Evolutionary conservation across 2,888 invertebrate genomes (phyloP), one percentile per base, ranked within the genome.

Genomic region (Didymodactylos carnosus): DNA sequence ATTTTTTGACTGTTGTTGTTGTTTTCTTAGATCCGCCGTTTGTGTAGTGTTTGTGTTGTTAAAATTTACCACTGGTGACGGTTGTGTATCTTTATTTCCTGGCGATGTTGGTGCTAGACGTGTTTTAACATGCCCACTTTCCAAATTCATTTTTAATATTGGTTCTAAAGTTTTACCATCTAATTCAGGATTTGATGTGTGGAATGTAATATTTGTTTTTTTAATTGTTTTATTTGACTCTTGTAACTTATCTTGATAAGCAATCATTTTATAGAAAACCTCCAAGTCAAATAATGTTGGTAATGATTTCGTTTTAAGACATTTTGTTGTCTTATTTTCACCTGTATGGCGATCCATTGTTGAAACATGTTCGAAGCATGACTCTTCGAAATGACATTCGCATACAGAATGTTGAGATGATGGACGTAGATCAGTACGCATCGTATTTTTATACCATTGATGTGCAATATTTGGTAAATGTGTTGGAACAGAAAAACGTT

Each of bases 191-290:
- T 62, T 62, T 35, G 35, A 35, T 19, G 62, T 62, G 35, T 62
- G 62, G 35, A 62, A 62, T 62, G 62, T 62, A 62, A 62, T 62
- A 62, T 62, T 62, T 35, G 62, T 62, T 62, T 62, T 62, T 35
- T 62, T 62, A 62, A 35, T 62, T n/a, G 62, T 62, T 62, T 62
- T 53, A 53, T 53, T 53, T 53, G 53, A 35, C n/a, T 62, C 62
- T 35, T 62, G 62, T 35, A 71, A 46, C 46, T 71, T 71, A 69
- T 75, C 72, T 72, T 75, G 75, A 53, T 72, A 69, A 23, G 72
- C 69, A 23, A 75, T 72, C 75, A 75, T 75, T 72, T 75, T 75
- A 53, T 75, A 72, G 23, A 75, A 75, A 43, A 75, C 72, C 49
- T 75, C 75, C n/a, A 75, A 69, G 25, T 75, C 75, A 51, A 75